Base-by-base conservation (phyloP, 2,113 vertebrate genomes). In the Tetrao urogallus region DNA sequence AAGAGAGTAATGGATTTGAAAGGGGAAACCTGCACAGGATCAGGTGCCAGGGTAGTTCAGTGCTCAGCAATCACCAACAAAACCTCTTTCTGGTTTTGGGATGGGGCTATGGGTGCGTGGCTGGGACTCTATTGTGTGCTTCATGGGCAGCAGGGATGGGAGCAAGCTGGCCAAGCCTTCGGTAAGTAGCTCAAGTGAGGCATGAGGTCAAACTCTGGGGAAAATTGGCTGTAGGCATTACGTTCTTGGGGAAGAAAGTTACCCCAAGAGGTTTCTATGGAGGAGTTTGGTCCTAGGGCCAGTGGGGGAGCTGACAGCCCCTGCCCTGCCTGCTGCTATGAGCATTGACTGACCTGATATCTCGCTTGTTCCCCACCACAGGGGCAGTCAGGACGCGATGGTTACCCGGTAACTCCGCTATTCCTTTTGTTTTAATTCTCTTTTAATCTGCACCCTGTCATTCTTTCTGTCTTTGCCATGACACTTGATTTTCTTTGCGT, bases 361-460 rank as follows among this genome's bases (percentile, higher is more conserved):
- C 95, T 97, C 94, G 86, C 98, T 96, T 97, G 95, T 97, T 96
- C 98, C 98, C 98, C 96, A 98, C 97, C 97, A 98, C 98, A 99
- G 99, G 99, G 99, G 96, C 98, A 98, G 96, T 97, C 98, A 97
- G 99, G 99, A 99, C 98, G 99, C 22, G 99, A 99, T 96, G 99
- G 99, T 98, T 99, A 99, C 97, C 99, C 99, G 99, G 99, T 99
- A 99, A 99, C 88, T 98, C 98, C 86, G 78, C 86, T 45, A 54
- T 94, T 97, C 95, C 64, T 93, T 97, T 92, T 42, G 84, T 94
- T 95, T 97, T 95, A 85, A 42, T 69, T 63, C 91, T 89, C 78
- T 72, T 90, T 80, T 82, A 24, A 38, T 32, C 69, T 88, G 60
- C 2, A 0, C 69, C 93, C 87, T 5, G 6, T 95, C 54, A 92